Conservation (phyloP, 2,797 vertebrate species). For the Acomys russatus region DNA sequence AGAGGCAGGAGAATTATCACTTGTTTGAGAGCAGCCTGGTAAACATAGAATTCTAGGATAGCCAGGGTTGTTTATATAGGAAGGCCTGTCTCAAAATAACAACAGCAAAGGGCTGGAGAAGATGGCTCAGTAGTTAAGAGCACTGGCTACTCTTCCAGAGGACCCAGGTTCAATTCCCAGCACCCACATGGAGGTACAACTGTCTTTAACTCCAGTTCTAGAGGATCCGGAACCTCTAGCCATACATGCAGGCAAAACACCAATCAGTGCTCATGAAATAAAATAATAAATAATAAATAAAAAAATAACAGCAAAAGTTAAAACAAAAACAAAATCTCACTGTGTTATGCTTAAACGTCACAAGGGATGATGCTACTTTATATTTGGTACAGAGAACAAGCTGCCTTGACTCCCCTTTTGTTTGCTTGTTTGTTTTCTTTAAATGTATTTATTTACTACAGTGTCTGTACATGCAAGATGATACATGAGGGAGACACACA, state of each 20-base stretch:
- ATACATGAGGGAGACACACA: not conserved
- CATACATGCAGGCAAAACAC: not conserved
- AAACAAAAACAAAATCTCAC: not conserved
- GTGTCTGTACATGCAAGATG: not conserved
- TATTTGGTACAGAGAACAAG: slow-evolving; percentile 11
- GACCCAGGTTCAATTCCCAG: not conserved
- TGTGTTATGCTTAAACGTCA: not conserved
- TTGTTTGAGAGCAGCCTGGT: not conserved
- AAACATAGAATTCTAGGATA: not conserved
- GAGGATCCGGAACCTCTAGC: not conserved
- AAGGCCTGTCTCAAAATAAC: not conserved
- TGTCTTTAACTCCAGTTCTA: not conserved
- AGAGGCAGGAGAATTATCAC: not conserved
- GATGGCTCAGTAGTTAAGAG: not conserved
- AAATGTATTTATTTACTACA: not conserved
- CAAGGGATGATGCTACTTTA: not conserved
- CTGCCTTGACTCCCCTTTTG: not conserved
- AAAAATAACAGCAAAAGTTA: not conserved
- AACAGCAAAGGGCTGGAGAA: not conserved
- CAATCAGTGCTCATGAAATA: not conserved
- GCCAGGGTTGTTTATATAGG: not conserved
- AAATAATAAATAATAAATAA: not conserved
- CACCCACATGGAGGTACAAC: not conserved
- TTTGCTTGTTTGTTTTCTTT: not conserved
- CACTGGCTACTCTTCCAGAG: not conserved